Conservation (phyloP, 2,113 vertebrate species). For the Labeo catla region DNA sequence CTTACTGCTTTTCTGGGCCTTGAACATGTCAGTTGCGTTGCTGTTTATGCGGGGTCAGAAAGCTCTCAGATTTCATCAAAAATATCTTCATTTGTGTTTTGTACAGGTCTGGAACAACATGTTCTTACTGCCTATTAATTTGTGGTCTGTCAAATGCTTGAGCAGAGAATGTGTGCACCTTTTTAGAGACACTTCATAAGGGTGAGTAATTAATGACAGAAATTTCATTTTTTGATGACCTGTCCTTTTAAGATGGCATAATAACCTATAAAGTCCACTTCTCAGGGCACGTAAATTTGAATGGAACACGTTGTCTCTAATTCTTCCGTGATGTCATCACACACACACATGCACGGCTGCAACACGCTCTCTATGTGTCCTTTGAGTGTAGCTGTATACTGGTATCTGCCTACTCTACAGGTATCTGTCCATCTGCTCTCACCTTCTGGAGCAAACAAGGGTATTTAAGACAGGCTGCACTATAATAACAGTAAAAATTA, state of each 20-base stretch:
- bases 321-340: constrained; percentile 19
- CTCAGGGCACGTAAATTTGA: neutral
- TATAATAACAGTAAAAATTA: neutral
- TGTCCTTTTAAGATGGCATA: neutral
- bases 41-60: no score
- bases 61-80: no score
- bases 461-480: neutral
- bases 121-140: neutral
- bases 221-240: neutral
- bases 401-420: constrained; percentile 25
- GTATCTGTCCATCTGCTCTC: constrained; percentile 32
- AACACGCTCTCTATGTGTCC: neutral
- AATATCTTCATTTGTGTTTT: no score
- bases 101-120: no score
- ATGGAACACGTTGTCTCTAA: neutral
- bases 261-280: neutral
- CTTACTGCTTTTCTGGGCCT: no score
- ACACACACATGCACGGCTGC: neutral
- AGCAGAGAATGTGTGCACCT: neutral
- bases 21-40: no score
- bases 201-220: no score
- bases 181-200: neutral
- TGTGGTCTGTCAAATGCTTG: neutral
- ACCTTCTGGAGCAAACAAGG: constrained; percentile 29
- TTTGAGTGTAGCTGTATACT: neutral